These are phyloP conservation scores for Nixonia krombeini DNA, from an alignment of 1,140 invertebrate genomes.

Conservation along the genomic window DNA sequence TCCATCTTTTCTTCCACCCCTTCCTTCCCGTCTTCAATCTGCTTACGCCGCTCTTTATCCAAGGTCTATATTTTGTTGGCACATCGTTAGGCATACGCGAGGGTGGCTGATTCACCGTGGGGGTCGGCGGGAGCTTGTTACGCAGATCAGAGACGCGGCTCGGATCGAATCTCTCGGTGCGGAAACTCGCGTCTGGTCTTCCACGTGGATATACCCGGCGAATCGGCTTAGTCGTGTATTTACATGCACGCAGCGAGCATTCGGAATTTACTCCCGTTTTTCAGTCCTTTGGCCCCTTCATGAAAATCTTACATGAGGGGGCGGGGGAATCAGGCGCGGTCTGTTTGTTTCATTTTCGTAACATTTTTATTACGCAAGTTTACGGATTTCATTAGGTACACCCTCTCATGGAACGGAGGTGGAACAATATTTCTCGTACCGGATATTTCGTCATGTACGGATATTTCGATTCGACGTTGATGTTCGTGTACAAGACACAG, in stretches of 20 bases:
- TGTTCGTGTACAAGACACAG: no score
- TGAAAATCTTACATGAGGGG: slow-evolving; percentile 36
- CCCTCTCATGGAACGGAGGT: no score
- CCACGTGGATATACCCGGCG: slow-evolving; percentile 51
- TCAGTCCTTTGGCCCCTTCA: slow-evolving; percentile 31
- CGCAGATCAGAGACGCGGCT: slow-evolving; percentile 62
- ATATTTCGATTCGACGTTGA: no score
- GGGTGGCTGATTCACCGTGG: slow-evolving; percentile 55
- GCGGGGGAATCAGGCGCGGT: no score
- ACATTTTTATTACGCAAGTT: no score
- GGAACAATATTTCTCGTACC: no score
- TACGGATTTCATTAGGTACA: no score
- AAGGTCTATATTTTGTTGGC: slow-evolving; percentile 66
- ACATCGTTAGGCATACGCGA: slow-evolving; percentile 67
- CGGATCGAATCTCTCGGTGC: slow-evolving; percentile 61
- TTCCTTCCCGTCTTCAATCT: slow-evolving; percentile 56
- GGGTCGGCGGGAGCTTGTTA: slow-evolving; percentile 63
- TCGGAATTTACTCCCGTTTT: slow-evolving; percentile 44
- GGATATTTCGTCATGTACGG: no score
- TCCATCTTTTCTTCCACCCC: slow-evolving; percentile 42
- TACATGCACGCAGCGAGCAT: slow-evolving; percentile 51
- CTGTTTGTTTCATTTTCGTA: no score
- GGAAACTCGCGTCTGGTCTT: slow-evolving; percentile 48
- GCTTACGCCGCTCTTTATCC: slow-evolving; percentile 66
- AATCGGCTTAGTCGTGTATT: slow-evolving; percentile 50